Percentiles rank a stretch among this genome's conserved stretches.
phyloP scores from a whole-genome alignment of 2,113 vertebrate species.

The Tachysurus vachellii region DNA sequence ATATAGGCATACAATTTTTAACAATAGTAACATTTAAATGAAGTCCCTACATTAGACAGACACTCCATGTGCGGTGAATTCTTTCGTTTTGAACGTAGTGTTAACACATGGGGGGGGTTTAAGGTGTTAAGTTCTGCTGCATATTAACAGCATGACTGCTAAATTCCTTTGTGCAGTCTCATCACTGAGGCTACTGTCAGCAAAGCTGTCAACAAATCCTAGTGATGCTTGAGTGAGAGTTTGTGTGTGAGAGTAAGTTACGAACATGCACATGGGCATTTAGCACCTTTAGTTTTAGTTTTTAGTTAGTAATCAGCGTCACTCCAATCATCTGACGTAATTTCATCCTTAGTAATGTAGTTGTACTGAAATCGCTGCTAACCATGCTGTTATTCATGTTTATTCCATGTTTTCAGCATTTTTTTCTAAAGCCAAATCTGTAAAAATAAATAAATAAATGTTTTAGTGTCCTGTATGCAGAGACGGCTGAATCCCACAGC shows the following conservation, averaged over 20 bases:
- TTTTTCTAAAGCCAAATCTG: slow-evolving; percentile 9
- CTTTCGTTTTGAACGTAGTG: not conserved
- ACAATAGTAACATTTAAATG: not conserved
- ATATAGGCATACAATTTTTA: not conserved
- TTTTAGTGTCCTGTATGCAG: not conserved
- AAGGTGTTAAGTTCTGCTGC: slow-evolving; percentile 21
- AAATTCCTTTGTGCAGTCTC: slow-evolving; percentile 32
- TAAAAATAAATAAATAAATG: no score
- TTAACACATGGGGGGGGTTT: not conserved
- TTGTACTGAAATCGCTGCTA: not conserved
- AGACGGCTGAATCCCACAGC: not conserved
- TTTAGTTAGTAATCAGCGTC: not conserved
- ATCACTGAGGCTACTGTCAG: slow-evolving; percentile 25
- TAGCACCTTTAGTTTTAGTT: no score
- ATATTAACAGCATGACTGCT: slow-evolving; percentile 7
- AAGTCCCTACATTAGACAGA: no score
- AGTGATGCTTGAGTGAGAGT: not conserved
- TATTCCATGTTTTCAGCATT: not conserved
- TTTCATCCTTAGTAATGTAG: not conserved
- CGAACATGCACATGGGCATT: not conserved
- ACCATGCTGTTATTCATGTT: not conserved
- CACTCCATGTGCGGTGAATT: not conserved
- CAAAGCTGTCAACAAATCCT: slow-evolving; percentile 20
- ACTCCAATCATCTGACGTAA: not conserved
- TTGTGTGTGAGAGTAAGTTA: not conserved